Percentiles rank a stretch among this genome's conserved stretches.
phyloP scores from a whole-genome alignment of 2,888 invertebrate genomes.

The Gisinianus flammeolus region DNA sequence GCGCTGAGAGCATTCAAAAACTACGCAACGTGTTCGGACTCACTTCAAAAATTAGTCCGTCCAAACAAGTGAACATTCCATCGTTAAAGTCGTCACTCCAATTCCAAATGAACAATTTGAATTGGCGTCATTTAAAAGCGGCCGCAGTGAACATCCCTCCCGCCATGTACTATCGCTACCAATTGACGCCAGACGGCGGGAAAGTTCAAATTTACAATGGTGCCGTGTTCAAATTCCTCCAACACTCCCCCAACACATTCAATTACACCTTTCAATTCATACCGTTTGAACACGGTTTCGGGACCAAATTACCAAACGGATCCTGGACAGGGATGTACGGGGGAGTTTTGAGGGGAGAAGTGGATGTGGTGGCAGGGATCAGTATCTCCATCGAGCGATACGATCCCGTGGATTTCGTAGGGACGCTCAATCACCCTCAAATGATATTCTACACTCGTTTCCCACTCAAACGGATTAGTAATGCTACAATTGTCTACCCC shows the following conservation, averaged over 20 bases:
- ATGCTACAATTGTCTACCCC: background rate
- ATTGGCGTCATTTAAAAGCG: too few species aligned
- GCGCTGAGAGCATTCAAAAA: too few species aligned
- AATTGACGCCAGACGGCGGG: too few species aligned
- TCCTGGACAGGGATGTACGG: background rate
- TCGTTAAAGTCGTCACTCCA: too few species aligned
- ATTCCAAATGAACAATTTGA: too few species aligned
- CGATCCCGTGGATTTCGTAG: background rate
- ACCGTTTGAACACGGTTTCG: background rate
- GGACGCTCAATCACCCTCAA: background rate
- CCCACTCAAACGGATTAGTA: background rate
- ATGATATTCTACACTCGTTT: background rate
- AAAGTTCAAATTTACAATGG: too few species aligned
- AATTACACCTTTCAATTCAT: background rate
- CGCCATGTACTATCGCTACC: too few species aligned
- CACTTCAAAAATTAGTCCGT: too few species aligned
- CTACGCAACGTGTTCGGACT: too few species aligned
- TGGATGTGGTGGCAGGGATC: background rate
- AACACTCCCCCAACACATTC: background rate
- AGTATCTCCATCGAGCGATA: background rate
- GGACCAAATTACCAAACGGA: background rate
- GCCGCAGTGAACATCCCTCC: too few species aligned
- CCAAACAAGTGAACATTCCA: too few species aligned
- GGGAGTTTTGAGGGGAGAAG: background rate
- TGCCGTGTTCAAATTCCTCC: background rate